These are phyloP conservation scores for Muscicapa comitata DNA, from an alignment of 2,797 vertebrate species.

Conservation along the genomic window DNA sequence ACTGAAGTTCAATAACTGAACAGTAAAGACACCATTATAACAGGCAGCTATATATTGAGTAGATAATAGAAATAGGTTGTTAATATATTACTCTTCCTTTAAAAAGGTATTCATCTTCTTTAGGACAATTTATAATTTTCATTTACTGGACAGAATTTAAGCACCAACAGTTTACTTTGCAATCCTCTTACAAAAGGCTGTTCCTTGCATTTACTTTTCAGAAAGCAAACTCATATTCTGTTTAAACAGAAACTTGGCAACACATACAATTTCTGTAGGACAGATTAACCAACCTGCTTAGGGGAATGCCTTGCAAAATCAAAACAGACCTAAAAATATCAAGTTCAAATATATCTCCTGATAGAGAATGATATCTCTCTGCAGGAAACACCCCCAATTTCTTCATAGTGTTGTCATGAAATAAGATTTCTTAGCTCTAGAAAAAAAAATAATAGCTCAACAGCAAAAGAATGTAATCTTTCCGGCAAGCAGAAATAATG, in stretches of 20 bases:
- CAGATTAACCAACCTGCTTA: conserved; percentile 43
- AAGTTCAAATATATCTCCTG: background rate
- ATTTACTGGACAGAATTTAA: conserved; percentile 25
- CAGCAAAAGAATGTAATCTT: background rate
- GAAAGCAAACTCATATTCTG: conserved; percentile 53
- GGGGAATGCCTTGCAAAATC: background rate
- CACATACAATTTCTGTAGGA: conserved; percentile 30
- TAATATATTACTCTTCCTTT: background rate
- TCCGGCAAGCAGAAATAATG: accelerated
- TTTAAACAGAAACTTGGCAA: conserved; percentile 65
- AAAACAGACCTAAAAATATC: conserved; percentile 34
- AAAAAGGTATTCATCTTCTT: background rate
- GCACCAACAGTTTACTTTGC: conserved; percentile 15
- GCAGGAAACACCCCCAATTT: background rate
- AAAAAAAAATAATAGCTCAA: background rate
- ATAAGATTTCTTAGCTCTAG: background rate
- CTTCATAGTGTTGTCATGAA: background rate
- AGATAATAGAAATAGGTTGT: background rate
- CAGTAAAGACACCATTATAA: background rate
- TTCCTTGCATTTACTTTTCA: conserved; percentile 48
- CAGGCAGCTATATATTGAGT: background rate
- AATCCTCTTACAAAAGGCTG: background rate
- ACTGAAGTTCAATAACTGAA: conserved; percentile 8
- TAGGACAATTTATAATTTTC: background rate
- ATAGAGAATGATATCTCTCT: background rate